Conservation (phyloP, 2,113 vertebrate genomes). For the Polypterus senegalus region DNA sequence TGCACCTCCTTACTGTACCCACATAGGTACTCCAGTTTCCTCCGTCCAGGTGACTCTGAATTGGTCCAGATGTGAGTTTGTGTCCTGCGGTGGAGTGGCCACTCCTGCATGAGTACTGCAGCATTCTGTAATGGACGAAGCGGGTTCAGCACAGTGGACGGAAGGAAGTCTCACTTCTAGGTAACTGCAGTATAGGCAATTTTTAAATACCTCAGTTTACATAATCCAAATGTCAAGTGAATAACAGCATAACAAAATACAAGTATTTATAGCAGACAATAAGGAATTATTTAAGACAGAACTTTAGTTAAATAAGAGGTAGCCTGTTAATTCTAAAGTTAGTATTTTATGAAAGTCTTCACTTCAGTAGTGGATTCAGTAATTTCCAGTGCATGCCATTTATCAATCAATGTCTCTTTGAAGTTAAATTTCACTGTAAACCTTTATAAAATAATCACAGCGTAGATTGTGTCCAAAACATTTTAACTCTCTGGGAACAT, state of each 20-base stretch:
- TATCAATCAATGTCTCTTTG: neutral
- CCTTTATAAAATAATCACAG: neutral
- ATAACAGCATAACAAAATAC: neutral
- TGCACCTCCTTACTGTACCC: neutral
- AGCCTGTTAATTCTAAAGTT: neutral
- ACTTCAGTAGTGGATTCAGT: neutral
- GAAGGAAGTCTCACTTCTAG: neutral
- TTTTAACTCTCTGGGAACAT: neutral
- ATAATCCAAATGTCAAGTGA: neutral
- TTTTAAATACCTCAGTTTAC: slow-evolving; percentile 12
- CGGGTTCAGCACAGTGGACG: neutral
- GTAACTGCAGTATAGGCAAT: neutral
- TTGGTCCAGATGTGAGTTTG: neutral
- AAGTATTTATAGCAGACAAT: neutral
- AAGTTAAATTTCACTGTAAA: neutral
- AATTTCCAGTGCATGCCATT: neutral
- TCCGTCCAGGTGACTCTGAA: neutral
- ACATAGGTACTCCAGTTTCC: neutral
- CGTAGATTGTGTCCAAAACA: neutral
- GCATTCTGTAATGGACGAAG: neutral
- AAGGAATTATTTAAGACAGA: neutral
- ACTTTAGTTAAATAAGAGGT: neutral
- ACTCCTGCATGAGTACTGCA: no score
- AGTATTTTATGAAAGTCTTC: neutral
- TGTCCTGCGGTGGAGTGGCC: no score